These are phyloP conservation scores for Actenoides lindsayi DNA, from an alignment of 2,113 vertebrate species.

Conservation along the genomic window DNA sequence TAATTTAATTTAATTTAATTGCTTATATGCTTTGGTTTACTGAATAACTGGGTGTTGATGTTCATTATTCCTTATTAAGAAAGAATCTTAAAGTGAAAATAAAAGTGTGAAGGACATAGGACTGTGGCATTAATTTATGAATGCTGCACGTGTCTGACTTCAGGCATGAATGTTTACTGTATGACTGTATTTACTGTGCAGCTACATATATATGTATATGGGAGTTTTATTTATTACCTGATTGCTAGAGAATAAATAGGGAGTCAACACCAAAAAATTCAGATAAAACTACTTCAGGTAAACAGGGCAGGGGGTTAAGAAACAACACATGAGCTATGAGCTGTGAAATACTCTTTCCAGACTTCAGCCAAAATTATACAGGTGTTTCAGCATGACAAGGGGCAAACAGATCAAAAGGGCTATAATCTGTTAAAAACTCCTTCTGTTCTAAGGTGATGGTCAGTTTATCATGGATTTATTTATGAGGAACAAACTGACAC, in stretches of 20 bases:
- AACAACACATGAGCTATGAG: neutral
- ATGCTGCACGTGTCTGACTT: neutral
- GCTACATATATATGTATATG: fast-evolving
- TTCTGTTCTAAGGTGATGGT: neutral
- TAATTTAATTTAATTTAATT: conserved; percentile 77
- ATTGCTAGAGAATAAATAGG: neutral
- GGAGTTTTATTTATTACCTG: neutral
- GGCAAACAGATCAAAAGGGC: neutral
- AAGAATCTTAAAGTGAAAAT: conserved; percentile 68
- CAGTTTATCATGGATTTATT: neutral
- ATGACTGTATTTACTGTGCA: neutral
- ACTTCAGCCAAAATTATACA: neutral
- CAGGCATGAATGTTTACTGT: neutral
- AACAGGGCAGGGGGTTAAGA: neutral
- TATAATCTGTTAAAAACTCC: neutral
- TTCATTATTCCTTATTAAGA: conserved; percentile 77
- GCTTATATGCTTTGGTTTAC: conserved; percentile 75
- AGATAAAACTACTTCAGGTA: neutral
- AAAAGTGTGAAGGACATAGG: conserved; percentile 45
- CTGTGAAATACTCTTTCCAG: conserved; percentile 10
- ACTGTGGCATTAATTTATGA: neutral
- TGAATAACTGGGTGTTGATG: conserved; percentile 77
- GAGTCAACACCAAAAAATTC: neutral
- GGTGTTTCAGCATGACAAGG: neutral
- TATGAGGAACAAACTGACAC: neutral